Evolutionary conservation across 2,113 vertebrate genomes (phyloP).

Genomic region (Pardalotus punctatus): DNA sequence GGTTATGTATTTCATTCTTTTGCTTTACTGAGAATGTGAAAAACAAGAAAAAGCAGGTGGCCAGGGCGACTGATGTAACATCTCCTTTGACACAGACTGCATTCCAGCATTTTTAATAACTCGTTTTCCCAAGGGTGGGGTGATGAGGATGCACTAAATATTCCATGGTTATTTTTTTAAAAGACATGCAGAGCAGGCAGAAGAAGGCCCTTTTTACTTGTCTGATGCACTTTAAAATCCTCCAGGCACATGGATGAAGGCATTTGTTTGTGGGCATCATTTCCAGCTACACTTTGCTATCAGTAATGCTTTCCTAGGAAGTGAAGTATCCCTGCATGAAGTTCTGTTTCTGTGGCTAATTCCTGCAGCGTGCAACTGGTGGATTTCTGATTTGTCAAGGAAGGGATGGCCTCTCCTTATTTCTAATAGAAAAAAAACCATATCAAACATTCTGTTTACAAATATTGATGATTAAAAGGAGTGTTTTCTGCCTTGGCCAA

Average conservation of each 20-base stretch:
- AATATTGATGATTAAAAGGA: background rate
- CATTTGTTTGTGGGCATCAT: background rate
- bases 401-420: background rate
- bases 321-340: background rate
- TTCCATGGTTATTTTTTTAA: background rate
- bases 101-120: conserved; percentile 1
- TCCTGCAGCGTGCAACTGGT: background rate
- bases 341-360: background rate
- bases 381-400: background rate
- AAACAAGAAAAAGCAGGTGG: background rate
- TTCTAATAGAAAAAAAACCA: background rate
- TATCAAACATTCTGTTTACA: background rate
- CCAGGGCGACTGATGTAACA: background rate
- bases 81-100: conserved; percentile 9
- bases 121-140: background rate
- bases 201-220: background rate
- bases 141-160: background rate
- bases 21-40: background rate
- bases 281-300: background rate
- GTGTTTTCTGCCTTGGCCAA: conserved; percentile 5
- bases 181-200: background rate
- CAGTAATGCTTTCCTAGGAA: background rate
- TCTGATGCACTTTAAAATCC: background rate
- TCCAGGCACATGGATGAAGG: background rate
- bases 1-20: background rate